phyloP scores from a whole-genome alignment of 2,888 invertebrate genomes.

The Noctuana brunneofusca region DNA sequence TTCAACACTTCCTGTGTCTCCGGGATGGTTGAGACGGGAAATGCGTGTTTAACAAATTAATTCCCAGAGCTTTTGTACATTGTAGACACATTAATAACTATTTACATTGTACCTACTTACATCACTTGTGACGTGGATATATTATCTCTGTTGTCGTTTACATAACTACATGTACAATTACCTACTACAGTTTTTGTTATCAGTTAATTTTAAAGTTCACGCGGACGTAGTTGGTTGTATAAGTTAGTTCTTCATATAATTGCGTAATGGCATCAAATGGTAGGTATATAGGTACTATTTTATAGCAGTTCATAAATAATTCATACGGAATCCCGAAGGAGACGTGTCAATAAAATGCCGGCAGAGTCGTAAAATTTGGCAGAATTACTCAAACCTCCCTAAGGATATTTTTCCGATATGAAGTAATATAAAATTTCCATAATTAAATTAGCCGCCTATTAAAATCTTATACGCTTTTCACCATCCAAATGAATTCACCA shows the following conservation, averaged over 20 bases:
- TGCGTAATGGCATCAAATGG: constrained; percentile 19
- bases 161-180: too few relatives aligned
- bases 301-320: constrained; percentile 37
- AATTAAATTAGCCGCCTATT: constrained; percentile 31
- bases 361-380: constrained; percentile 41
- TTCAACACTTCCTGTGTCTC: constrained; percentile 12
- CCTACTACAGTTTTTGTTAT: too few relatives aligned
- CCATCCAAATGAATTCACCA: neutral
- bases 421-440: constrained; percentile 31
- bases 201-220: too few relatives aligned
- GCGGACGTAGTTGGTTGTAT: too few relatives aligned
- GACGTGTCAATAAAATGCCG: constrained; percentile 43
- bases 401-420: constrained; percentile 38
- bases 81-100: too few relatives aligned
- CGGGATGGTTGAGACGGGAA: neutral
- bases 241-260: too few relatives aligned
- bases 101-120: too few relatives aligned
- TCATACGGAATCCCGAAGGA: constrained; percentile 37
- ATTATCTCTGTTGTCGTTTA: too few relatives aligned
- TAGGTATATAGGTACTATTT: constrained; percentile 25
- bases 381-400: constrained; percentile 40
- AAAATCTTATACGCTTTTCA: constrained; percentile 8
- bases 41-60: too few relatives aligned
- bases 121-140: too few relatives aligned
- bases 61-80: too few relatives aligned